Conservation (phyloP, 1,140 invertebrate genomes). For the Drosophila nigrodunni region DNA sequence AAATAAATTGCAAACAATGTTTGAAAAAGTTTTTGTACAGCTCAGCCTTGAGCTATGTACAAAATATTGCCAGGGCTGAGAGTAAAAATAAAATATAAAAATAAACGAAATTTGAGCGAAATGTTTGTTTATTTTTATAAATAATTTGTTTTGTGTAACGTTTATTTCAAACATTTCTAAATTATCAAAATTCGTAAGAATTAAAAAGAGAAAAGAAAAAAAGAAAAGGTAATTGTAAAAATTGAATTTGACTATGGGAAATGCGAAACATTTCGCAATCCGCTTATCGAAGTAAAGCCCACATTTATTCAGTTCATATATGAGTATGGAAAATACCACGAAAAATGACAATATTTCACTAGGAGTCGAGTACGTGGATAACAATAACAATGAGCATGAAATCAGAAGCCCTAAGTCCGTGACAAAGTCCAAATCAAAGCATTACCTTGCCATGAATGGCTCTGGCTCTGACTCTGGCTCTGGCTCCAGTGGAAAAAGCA, state of each 20-base stretch:
- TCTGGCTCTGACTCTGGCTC: constrained; percentile 1
- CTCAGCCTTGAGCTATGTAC: constrained; percentile 22
- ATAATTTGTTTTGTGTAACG: constrained; percentile 17
- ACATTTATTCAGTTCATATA: neutral
- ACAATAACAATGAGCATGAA: constrained; percentile 25
- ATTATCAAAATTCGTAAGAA: neutral
- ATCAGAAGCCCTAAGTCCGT: constrained; percentile 8
- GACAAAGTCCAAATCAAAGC: constrained; percentile 42
- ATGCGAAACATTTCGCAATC: neutral
- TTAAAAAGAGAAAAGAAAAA: neutral
- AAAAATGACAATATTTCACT: neutral
- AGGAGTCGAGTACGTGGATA: neutral
- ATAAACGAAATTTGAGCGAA: neutral
- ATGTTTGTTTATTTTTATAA: constrained; percentile 35
- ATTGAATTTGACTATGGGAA: no score
- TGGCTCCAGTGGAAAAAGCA: neutral
- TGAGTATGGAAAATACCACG: neutral
- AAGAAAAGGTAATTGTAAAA: neutral
- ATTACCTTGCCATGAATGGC: constrained; percentile 30
- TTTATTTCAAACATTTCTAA: neutral
- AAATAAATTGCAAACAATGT: constrained; percentile 19
- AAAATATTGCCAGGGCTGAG: constrained; percentile 4
- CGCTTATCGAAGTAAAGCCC: neutral
- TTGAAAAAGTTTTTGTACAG: constrained; percentile 8
- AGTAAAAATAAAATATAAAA: neutral